These are phyloP conservation scores for Amblyjoppa proteus DNA, from an alignment of 2,888 invertebrate species.

Conservation along the genomic window DNA sequence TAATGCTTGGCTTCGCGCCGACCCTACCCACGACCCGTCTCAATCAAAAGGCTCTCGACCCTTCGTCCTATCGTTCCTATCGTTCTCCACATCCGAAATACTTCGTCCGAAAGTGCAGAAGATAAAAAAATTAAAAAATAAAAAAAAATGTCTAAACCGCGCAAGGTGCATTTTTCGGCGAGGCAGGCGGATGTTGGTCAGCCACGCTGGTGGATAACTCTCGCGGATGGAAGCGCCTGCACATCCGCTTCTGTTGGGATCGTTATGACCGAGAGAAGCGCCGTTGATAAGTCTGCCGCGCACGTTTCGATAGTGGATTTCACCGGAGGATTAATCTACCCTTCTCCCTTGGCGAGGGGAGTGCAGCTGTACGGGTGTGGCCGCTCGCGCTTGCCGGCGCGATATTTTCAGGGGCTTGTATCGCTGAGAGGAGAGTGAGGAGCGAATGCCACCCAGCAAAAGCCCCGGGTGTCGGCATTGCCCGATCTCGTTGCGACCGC, in stretches of 20 bases:
- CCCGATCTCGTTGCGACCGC: slow-evolving; percentile 57
- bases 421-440: neutral
- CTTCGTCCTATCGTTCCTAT: slow-evolving; percentile 1
- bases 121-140: too few species aligned
- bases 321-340: slow-evolving; percentile 61
- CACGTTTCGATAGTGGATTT: slow-evolving; percentile 61
- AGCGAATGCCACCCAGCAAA: slow-evolving; percentile 1
- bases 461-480: slow-evolving; percentile 36
- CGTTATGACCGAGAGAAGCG: slow-evolving; percentile 48
- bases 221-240: slow-evolving; percentile 20
- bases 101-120: neutral
- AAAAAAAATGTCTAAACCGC: neutral
- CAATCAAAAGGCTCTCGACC: neutral
- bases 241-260: slow-evolving; percentile 32
- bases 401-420: slow-evolving; percentile 4
- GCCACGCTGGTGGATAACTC: neutral
- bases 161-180: neutral
- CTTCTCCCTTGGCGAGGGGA: slow-evolving; percentile 17
- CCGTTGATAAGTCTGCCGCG: slow-evolving; percentile 52
- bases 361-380: slow-evolving; percentile 2
- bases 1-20: neutral
- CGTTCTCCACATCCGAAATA: slow-evolving; percentile 1
- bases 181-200: neutral
- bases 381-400: neutral
- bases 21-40: neutral